A percentile compares a stretch with the other conserved stretches of the same genome.
Evolutionary conservation across 2,888 invertebrate genomes (phyloP).

Genomic region (Zelleria hepariella): DNA sequence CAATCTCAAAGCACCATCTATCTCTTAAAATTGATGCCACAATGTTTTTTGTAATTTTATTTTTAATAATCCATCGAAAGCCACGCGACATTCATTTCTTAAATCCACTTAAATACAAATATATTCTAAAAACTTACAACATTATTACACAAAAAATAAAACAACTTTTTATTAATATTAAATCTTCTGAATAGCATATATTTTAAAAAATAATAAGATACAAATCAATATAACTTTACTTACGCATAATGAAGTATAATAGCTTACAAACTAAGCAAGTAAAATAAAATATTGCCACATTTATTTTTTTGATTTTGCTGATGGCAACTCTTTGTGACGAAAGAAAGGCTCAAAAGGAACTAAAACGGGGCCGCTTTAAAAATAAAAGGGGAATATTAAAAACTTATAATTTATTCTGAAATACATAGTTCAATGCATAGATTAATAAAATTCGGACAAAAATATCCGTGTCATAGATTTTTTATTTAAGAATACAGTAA

Average conservation of each 20-base stretch:
- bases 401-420: constrained; percentile 46
- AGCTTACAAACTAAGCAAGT: constrained; percentile 5
- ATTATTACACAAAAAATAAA: constrained; percentile 7
- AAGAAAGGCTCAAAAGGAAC: constrained; percentile 3
- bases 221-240: constrained; percentile 45
- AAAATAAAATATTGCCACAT: constrained; percentile 5
- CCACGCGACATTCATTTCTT: constrained; percentile 6
- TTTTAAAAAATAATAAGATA: constrained; percentile 58
- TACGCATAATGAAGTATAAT: constrained; percentile 33
- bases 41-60: background rate
- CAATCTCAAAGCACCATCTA: background rate
- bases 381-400: constrained; percentile 21
- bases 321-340: background rate
- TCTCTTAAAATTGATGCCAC: background rate
- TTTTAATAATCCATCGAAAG: constrained; percentile 5
- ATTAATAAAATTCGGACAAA: constrained; percentile 3
- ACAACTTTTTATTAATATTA: constrained; percentile 4
- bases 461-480: constrained; percentile 27
- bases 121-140: constrained; percentile 4
- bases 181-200: constrained; percentile 35
- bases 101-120: background rate
- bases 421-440: constrained; percentile 28
- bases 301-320: background rate
- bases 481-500: constrained; percentile 7
- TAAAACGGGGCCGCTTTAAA: constrained; percentile 10